phyloP scores from a whole-genome alignment of 2,797 vertebrate genomes.

The Otolemur crassicaudatus region DNA sequence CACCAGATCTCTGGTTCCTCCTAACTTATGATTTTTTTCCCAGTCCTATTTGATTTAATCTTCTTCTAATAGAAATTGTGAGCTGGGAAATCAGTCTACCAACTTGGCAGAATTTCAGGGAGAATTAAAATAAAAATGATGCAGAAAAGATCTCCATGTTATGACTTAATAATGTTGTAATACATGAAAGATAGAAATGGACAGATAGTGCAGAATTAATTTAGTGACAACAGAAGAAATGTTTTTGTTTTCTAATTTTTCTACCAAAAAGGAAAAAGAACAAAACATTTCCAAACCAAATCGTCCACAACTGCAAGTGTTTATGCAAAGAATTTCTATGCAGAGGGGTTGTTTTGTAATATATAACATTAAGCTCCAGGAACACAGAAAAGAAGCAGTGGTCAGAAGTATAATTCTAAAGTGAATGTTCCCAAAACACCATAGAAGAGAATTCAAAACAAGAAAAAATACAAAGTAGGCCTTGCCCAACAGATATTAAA shows the following conservation, averaged over 20 bases:
- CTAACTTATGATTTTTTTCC: neutral
- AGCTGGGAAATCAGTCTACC: neutral
- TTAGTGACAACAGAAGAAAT: neutral
- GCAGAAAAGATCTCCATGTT: neutral
- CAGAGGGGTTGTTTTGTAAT: neutral
- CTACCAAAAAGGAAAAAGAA: neutral
- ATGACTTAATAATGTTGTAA: neutral
- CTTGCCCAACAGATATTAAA: neutral
- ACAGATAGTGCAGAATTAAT: neutral
- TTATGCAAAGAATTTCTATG: neutral
- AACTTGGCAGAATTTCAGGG: neutral
- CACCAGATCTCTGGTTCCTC: neutral
- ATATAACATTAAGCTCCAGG: neutral
- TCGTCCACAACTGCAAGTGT: neutral
- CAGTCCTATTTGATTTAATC: neutral
- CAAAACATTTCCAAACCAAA: neutral
- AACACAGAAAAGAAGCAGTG: neutral
- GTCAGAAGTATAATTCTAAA: neutral
- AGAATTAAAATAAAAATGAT: neutral
- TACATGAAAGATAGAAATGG: neutral
- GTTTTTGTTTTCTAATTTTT: neutral
- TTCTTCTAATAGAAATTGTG: neutral
- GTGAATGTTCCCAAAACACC: neutral
- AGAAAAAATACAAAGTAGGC: neutral
- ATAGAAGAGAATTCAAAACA: neutral